phyloP scores from a whole-genome alignment of 2,888 invertebrate genomes.

The Leptarthrus brevirostris region DNA sequence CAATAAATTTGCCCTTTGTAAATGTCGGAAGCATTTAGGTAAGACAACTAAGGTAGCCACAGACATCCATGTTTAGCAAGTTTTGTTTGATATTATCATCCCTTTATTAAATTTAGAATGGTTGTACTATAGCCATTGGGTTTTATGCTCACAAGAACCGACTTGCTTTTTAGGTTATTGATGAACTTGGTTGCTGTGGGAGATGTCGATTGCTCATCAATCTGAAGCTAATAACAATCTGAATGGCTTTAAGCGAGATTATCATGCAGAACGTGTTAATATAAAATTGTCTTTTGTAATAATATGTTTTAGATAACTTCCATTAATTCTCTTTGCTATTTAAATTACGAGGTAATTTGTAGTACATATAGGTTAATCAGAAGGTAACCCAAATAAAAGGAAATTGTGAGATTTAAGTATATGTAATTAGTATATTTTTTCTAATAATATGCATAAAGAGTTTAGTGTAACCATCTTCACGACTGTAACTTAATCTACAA shows the following conservation, averaged over 20 bases:
- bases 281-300: too few species aligned
- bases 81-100: constrained; percentile 24
- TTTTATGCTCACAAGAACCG: neutral
- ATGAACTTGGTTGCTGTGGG: neutral
- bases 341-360: too few species aligned
- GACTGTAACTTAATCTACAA: too few species aligned
- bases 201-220: constrained; percentile 16
- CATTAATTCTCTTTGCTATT: too few species aligned
- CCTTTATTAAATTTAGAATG: constrained; percentile 22
- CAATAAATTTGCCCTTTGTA: constrained; percentile 30
- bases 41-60: constrained; percentile 19
- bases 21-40: constrained; percentile 23
- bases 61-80: constrained; percentile 9
- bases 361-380: too few species aligned
- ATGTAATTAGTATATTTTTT: too few species aligned
- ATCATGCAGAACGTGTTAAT: too few species aligned
- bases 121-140: neutral
- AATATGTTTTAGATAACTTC: too few species aligned
- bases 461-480: too few species aligned
- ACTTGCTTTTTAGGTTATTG: neutral
- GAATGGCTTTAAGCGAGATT: neutral
- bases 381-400: too few species aligned
- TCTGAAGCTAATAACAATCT: constrained; percentile 8
- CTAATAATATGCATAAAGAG: too few species aligned
- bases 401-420: too few species aligned